These are phyloP conservation scores for Drosophila nebulosa DNA, from an alignment of 1,140 invertebrate genomes.

Conservation along the genomic window DNA sequence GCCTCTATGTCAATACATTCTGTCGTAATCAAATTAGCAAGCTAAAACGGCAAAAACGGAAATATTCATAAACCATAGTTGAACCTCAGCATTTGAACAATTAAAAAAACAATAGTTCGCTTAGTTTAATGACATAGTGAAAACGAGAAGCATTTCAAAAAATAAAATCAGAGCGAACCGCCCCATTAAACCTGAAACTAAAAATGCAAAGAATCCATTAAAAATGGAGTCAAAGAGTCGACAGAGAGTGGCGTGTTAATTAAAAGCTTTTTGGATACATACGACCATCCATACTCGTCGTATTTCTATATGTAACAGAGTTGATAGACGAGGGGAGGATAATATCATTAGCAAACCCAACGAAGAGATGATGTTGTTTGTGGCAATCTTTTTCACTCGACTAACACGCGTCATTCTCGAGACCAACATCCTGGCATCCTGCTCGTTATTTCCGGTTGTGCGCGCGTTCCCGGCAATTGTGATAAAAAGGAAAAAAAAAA, in stretches of 20 bases:
- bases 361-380: conserved; percentile 2
- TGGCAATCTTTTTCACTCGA: conserved; percentile 40
- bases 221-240: conserved; percentile 34
- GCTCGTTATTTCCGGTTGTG: conserved; percentile 74
- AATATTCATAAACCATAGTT: conserved; percentile 42
- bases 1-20: neutral
- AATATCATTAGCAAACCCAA: conserved; percentile 19
- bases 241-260: conserved; percentile 66
- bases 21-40: conserved; percentile 45
- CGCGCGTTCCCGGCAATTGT: conserved; percentile 59
- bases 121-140: conserved; percentile 8
- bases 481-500: conserved; percentile 39
- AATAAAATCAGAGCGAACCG: neutral
- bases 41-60: conserved; percentile 21
- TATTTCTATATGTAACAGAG: neutral
- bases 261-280: conserved; percentile 44
- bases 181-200: conserved; percentile 24
- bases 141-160: conserved; percentile 18
- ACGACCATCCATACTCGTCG: neutral
- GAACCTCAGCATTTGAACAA: conserved; percentile 16
- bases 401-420: conserved; percentile 45
- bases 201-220: conserved; percentile 69
- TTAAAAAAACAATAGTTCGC: conserved; percentile 21
- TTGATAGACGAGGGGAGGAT: conserved; percentile 8
- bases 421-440: conserved; percentile 60